Evolutionary conservation across 2,113 vertebrate genomes (phyloP), one percentile per base, ranked within the genome.

Genomic region (Centropristis striata): DNA sequence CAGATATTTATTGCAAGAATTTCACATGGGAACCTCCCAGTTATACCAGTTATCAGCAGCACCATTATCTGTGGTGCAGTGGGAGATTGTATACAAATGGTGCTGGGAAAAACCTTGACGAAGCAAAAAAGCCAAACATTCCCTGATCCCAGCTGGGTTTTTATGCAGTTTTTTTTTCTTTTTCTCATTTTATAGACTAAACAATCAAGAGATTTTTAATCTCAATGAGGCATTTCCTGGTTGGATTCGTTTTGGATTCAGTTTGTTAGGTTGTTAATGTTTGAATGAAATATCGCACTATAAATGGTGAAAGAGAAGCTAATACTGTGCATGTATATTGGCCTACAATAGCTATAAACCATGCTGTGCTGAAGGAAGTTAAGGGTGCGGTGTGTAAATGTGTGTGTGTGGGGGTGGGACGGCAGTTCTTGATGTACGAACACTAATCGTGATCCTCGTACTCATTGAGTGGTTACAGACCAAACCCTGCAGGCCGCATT

Each of bases 401-500:
- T 71, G 46, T 57, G 46, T 57, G 53, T 23, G 37, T 2, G 66
- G 42, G 58, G 63, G 11, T 49, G 28, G 54, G 71, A 36, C 36
- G 18, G 59, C 46, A 37, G 53, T 59, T 53, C 84, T 79, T 80
- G 60, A 76, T 87, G 73, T 77, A 54, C 57, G n/a, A 90, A 87
- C 86, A 75, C 83, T 90, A 87, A 84, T 86, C 73, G 28, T 80
- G 79, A 90, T 90, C 86, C 84, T 78, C 75, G 63, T 18, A 73
- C 88, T 84, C 71, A 54, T 68, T 77, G 78, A 82, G 92, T 76
- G 93, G 92, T 93, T 89, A 79, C 79, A 83, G 84, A 84, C 70
- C 83, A 70, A 86, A 91, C 77, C 91, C 83, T 78, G 80, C 77
- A 66, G 87, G 91, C 90, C 88, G 9, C 91, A 66, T 69, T 92